Evolutionary conservation across 1,140 invertebrate species (phyloP).

Genomic region (Latrodectus geometricus): DNA sequence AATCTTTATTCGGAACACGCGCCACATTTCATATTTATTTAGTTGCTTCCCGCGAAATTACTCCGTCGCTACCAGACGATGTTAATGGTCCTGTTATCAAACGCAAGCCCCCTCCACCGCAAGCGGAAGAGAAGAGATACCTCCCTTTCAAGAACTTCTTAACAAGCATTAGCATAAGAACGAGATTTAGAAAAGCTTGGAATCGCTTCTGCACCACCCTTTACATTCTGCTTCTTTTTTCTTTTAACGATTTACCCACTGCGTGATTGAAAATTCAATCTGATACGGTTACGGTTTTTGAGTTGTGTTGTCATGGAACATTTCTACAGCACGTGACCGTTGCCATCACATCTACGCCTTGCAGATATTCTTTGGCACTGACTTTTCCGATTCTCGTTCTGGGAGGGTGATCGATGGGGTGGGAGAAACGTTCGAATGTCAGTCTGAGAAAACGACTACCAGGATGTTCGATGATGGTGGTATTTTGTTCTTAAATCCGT

Average conservation of each 20-base stretch:
- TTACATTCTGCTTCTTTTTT: too few relatives aligned
- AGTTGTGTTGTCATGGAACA: neutral
- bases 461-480: too few relatives aligned
- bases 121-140: neutral
- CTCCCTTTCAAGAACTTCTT: neutral
- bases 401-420: neutral
- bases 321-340: neutral
- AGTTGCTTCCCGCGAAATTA: neutral
- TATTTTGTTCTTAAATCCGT: too few relatives aligned
- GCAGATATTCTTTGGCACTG: neutral
- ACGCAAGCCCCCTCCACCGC: neutral
- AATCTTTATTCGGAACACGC: neutral
- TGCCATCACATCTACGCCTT: neutral
- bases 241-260: neutral
- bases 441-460: neutral
- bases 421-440: neutral
- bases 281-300: neutral
- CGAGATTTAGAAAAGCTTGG: neutral
- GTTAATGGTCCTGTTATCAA: neutral
- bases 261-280: neutral
- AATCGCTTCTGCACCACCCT: neutral
- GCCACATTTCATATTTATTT: neutral
- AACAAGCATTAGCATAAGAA: neutral
- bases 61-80: neutral
- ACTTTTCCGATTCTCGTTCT: neutral